Conservation (phyloP, 2,888 invertebrate genomes). For the Operophtera brumata region DNA sequence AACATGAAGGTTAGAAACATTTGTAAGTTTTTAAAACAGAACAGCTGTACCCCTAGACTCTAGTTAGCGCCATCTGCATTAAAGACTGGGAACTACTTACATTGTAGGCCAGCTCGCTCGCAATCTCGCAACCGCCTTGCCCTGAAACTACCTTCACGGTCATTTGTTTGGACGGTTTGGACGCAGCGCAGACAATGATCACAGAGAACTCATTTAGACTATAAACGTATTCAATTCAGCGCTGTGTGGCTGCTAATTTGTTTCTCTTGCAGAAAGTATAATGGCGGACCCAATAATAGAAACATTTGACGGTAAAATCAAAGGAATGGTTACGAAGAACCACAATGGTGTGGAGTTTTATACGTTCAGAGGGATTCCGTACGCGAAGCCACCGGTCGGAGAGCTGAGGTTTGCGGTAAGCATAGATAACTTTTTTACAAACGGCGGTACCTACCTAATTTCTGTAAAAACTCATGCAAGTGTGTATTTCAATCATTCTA, state of each 20-base stretch:
- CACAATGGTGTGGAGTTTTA: slow-evolving; percentile 60
- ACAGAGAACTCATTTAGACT: no score
- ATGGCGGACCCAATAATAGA: slow-evolving; percentile 51
- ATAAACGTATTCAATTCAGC: no score
- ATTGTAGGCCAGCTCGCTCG: not conserved
- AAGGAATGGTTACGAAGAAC: slow-evolving; percentile 61
- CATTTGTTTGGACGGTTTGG: not conserved
- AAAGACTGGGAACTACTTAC: slow-evolving; percentile 3
- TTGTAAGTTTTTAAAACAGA: no score
- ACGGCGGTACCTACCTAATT: no score
- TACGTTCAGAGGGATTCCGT: slow-evolving; percentile 69
- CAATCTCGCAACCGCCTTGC: not conserved
- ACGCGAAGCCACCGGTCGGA: slow-evolving; percentile 75
- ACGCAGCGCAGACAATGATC: no score
- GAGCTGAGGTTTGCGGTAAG: slow-evolving; percentile 54
- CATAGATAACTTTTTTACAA: no score
- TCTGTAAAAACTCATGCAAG: no score
- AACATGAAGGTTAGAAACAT: no score
- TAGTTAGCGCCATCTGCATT: slow-evolving; percentile 29
- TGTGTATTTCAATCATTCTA: no score
- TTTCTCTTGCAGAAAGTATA: not conserved
- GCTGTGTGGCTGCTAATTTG: not conserved
- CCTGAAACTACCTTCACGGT: not conserved
- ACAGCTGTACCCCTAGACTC: no score
- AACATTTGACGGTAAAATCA: slow-evolving; percentile 70